Percentiles rank a stretch among this genome's conserved stretches.
Conservation (phyloP, 2,888 invertebrate genomes). For the Agriotes lineatus region DNA sequence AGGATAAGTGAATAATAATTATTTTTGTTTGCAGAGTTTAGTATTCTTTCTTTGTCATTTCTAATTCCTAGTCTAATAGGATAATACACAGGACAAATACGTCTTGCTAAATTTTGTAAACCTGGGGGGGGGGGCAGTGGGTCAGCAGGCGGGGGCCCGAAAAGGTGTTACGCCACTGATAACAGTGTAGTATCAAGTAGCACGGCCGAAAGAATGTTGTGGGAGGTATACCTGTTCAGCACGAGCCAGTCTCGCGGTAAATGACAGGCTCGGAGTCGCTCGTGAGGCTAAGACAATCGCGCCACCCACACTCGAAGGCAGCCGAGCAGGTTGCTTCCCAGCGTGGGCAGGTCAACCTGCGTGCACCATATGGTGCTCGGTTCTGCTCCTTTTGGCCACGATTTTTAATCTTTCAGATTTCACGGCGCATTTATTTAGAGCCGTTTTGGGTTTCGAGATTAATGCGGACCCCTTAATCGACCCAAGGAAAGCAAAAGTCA, state of each 20-base stretch:
- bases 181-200: slow-evolving; percentile 49
- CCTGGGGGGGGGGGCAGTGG: too few species aligned
- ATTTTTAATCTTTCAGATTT: slow-evolving; percentile 51
- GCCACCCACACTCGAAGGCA: slow-evolving; percentile 41
- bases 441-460: slow-evolving; percentile 47
- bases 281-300: slow-evolving; percentile 36
- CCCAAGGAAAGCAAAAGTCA: slow-evolving; percentile 48
- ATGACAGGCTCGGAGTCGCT: slow-evolving; percentile 36
- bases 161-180: too few species aligned
- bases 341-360: slow-evolving; percentile 46
- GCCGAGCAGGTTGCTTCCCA: slow-evolving; percentile 40
- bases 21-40: too few species aligned
- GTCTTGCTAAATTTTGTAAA: too few species aligned
- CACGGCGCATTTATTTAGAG: slow-evolving; percentile 50
- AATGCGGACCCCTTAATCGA: slow-evolving; percentile 37
- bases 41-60: too few species aligned
- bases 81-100: too few species aligned
- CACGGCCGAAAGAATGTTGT: slow-evolving; percentile 51
- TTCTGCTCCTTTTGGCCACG: slow-evolving; percentile 48
- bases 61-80: too few species aligned
- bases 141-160: too few species aligned
- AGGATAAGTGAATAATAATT: too few species aligned
- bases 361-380: slow-evolving; percentile 50
- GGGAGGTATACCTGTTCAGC: slow-evolving; percentile 53
- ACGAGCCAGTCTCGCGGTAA: slow-evolving; percentile 40